A percentile compares a stretch with the other conserved stretches of the same genome.
These are phyloP conservation scores for Lepidostoma basale DNA, from an alignment of 1,140 invertebrate species.

Conservation along the genomic window DNA sequence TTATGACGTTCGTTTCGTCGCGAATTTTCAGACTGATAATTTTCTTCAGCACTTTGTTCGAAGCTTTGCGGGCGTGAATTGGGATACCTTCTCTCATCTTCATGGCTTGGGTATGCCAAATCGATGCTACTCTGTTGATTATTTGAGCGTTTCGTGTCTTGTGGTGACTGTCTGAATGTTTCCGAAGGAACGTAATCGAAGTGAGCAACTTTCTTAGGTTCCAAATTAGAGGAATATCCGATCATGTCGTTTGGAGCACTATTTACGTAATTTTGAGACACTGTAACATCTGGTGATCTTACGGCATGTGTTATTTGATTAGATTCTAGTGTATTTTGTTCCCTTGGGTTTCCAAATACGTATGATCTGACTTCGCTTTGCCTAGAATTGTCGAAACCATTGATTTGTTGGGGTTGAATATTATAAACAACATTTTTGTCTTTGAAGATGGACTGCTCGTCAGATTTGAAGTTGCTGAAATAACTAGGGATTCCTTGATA, in stretches of 20 bases:
- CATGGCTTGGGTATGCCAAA: too few relatives aligned
- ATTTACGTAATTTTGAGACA: neutral
- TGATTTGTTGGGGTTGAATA: slow-evolving; percentile 29
- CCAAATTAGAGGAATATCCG: slow-evolving; percentile 42
- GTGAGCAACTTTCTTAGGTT: slow-evolving; percentile 29
- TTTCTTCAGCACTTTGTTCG: slow-evolving; percentile 48
- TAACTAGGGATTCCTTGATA: slow-evolving; percentile 33
- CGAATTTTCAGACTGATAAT: slow-evolving; percentile 52
- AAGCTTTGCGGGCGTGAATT: neutral
- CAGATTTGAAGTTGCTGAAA: slow-evolving; percentile 36
- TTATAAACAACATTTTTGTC: slow-evolving; percentile 36
- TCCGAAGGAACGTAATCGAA: slow-evolving; percentile 43
- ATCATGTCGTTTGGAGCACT: slow-evolving; percentile 33
- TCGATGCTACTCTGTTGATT: slow-evolving; percentile 19
- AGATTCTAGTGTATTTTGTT: slow-evolving; percentile 31
- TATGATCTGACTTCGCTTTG: slow-evolving; percentile 25
- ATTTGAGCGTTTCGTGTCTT: slow-evolving; percentile 6
- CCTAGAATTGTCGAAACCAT: slow-evolving; percentile 28
- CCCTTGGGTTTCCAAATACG: slow-evolving; percentile 34
- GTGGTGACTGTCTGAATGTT: slow-evolving; percentile 32
- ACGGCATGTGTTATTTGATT: slow-evolving; percentile 22
- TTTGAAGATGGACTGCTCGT: slow-evolving; percentile 38
- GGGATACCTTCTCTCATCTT: slow-evolving; percentile 2
- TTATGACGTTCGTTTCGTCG: slow-evolving; percentile 47
- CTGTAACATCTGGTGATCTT: slow-evolving; percentile 10